A percentile compares a stretch with the other conserved stretches of the same genome.
These are phyloP conservation scores for Lacanobia oleracea DNA, from an alignment of 2,888 invertebrate species.

Conservation along the genomic window DNA sequence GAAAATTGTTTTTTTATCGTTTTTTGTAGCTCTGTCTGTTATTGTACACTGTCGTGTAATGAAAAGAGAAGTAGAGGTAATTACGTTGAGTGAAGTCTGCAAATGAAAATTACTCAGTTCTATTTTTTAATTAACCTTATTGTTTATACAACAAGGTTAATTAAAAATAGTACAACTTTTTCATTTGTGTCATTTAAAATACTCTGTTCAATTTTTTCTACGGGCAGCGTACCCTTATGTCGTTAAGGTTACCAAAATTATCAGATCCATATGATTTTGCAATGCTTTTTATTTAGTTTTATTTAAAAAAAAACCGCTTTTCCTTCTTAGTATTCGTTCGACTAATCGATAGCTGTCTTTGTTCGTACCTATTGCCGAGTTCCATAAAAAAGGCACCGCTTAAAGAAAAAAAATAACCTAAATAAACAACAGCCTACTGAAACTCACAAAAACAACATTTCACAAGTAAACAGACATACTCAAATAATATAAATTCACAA, in stretches of 20 bases:
- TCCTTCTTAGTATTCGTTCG: too few relatives aligned
- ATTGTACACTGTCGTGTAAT: conserved; percentile 17
- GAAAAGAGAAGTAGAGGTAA: neutral
- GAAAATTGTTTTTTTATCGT: neutral
- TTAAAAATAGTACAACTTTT: too few relatives aligned
- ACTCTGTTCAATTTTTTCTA: neutral
- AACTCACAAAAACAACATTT: conserved; percentile 14
- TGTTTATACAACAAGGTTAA: too few relatives aligned
- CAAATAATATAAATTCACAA: conserved; percentile 39
- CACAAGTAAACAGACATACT: neutral
- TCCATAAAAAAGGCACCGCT: neutral
- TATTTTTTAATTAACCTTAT: too few relatives aligned
- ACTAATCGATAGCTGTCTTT: neutral
- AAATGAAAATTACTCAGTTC: too few relatives aligned
- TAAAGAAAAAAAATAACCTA: neutral
- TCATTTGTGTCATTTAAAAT: neutral
- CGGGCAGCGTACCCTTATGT: too few relatives aligned
- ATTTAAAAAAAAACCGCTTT: too few relatives aligned
- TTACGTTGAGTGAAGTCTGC: neutral
- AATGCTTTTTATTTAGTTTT: too few relatives aligned
- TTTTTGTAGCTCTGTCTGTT: neutral
- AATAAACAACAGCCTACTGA: neutral
- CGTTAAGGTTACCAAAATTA: too few relatives aligned
- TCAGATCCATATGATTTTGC: too few relatives aligned
- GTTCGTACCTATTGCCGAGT: neutral